These are phyloP conservation scores for Hexactinellida sp. DNA, from an alignment of 37 sponge, comb jelly and placozoan species.

Conservation along the genomic window DNA sequence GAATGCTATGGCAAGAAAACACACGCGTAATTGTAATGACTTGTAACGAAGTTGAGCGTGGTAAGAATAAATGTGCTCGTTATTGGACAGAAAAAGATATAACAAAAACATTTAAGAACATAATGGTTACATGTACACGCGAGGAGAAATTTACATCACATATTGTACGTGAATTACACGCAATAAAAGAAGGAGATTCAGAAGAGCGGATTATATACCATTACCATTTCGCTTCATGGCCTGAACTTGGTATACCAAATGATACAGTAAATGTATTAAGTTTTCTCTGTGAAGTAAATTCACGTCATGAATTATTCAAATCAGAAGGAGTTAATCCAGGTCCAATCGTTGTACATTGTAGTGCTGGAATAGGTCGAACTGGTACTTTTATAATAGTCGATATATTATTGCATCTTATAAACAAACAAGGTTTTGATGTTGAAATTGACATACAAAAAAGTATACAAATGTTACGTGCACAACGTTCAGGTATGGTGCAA, in stretches of 20 bases:
- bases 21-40: constrained; percentile 80
- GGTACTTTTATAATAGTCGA: constrained; percentile 87
- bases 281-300: constrained; percentile 59
- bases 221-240: constrained; percentile 81
- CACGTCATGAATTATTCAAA: constrained; percentile 25
- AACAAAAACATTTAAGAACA: constrained; percentile 23
- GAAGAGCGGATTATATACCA: constrained; percentile 29
- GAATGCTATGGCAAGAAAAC: constrained; percentile 85
- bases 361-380: constrained; percentile 82
- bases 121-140: background rate
- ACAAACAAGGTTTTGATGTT: constrained; percentile 57
- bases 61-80: constrained; percentile 75
- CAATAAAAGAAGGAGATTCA: background rate
- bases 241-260: constrained; percentile 79
- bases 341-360: constrained; percentile 83
- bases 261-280: constrained; percentile 58
- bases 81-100: constrained; percentile 64
- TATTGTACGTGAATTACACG: background rate
- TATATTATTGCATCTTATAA: constrained; percentile 57
- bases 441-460: constrained; percentile 82
- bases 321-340: constrained; percentile 21
- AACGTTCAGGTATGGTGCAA: constrained; percentile 92
- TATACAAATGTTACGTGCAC: constrained; percentile 59
- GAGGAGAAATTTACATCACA: background rate
- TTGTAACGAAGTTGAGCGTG: constrained; percentile 83